Conservation (phyloP, 2,113 vertebrate genomes). For the Thermophis baileyi region DNA sequence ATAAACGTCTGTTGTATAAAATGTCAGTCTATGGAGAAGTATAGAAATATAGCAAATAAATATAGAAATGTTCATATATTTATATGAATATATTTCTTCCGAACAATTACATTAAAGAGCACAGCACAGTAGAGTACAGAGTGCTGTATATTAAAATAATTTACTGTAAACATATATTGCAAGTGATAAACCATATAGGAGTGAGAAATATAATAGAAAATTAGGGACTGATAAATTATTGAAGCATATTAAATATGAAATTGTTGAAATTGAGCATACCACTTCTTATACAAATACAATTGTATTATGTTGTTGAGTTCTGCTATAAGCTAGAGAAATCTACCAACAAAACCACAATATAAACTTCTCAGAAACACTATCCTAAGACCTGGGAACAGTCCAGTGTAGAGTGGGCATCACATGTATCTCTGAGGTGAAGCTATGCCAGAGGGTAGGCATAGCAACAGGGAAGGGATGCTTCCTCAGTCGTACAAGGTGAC, state of each 20-base stretch:
- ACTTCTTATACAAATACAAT: neutral
- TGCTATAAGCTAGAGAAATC: neutral
- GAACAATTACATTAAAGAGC: neutral
- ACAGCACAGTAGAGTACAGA: neutral
- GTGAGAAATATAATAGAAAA: neutral
- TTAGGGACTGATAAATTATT: neutral
- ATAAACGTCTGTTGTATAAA: neutral
- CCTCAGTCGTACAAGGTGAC: neutral
- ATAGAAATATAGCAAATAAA: neutral
- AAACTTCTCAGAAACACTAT: neutral
- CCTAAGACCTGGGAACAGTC: neutral
- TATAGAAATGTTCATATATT: neutral
- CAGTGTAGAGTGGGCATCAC: neutral
- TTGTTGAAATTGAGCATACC: neutral
- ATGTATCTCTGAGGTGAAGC: neutral
- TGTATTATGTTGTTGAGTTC: neutral
- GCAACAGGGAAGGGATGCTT: neutral
- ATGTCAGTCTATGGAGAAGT: neutral
- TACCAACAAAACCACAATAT: neutral
- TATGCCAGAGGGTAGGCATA: neutral
- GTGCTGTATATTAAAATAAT: neutral
- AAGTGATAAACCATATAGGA: neutral
- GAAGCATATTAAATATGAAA: neutral
- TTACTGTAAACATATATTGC: neutral
- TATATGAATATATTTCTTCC: neutral